Conservation (phyloP, 1,140 invertebrate species). For the Goniozus legneri region DNA sequence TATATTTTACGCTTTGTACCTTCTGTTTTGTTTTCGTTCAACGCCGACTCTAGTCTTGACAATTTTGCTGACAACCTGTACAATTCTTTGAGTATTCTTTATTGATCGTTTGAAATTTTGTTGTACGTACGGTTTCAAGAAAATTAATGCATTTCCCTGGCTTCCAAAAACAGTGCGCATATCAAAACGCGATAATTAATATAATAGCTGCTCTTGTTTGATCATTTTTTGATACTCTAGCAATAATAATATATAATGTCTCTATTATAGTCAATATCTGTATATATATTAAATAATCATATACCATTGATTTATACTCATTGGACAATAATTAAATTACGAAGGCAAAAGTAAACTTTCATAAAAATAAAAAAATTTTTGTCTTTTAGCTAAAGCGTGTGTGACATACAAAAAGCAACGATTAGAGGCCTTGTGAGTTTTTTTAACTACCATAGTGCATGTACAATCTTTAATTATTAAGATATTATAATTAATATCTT, state of each 20-base stretch:
- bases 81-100: conserved; percentile 21
- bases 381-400: conserved; percentile 44
- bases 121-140: conserved; percentile 20
- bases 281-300: conserved; percentile 42
- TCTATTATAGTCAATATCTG: conserved; percentile 32
- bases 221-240: conserved; percentile 11
- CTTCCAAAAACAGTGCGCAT: conserved; percentile 18
- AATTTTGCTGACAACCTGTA: conserved; percentile 35
- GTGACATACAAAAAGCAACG: conserved; percentile 53
- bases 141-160: conserved; percentile 20
- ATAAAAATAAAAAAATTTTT: conserved; percentile 28
- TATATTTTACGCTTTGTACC: conserved; percentile 31
- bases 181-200: conserved; percentile 23
- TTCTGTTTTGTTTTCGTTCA: conserved; percentile 29
- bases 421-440: conserved; percentile 51
- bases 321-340: conserved; percentile 33
- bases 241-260: conserved; percentile 19
- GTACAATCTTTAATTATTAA: conserved; percentile 45
- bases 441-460: conserved; percentile 47
- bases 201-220: conserved; percentile 34
- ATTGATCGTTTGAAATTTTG: too few relatives aligned
- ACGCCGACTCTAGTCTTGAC: conserved; percentile 29
- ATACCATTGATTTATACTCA: conserved; percentile 29
- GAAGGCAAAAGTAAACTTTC: conserved; percentile 22
- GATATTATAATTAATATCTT: conserved; percentile 35